Conservation (phyloP, 2,888 invertebrate genomes). For the Congeria kusceri region DNA sequence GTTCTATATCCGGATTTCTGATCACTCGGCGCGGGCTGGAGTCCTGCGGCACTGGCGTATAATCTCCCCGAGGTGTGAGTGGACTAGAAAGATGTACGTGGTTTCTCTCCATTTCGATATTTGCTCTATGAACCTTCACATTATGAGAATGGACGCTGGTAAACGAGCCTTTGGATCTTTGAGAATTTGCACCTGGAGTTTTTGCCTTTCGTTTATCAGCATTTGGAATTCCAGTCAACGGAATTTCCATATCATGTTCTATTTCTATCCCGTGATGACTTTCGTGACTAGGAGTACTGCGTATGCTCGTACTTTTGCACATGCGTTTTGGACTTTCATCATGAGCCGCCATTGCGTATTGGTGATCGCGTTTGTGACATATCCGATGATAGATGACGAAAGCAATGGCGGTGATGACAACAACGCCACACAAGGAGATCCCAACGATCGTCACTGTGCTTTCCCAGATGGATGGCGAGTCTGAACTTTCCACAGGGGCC, state of each 20-base stretch:
- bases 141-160: conserved; percentile 56
- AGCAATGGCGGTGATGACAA: conserved; percentile 74
- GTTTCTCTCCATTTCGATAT: conserved; percentile 67
- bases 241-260: conserved; percentile 78
- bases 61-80: conserved; percentile 69
- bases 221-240: conserved; percentile 70
- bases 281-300: conserved; percentile 68
- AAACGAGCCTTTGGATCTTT: conserved; percentile 73
- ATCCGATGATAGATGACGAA: conserved; percentile 79
- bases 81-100: conserved; percentile 63
- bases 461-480: conserved; percentile 73
- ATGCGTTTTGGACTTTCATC: conserved; percentile 77
- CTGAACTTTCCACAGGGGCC: conserved; percentile 25
- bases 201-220: conserved; percentile 51
- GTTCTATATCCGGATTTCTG: conserved; percentile 66
- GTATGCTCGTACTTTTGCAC: conserved; percentile 73
- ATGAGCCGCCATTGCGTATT: conserved; percentile 77
- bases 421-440: conserved; percentile 79
- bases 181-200: conserved; percentile 66
- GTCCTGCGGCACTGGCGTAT: conserved; percentile 67
- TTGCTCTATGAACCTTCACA: conserved; percentile 66
- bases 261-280: conserved; percentile 72
- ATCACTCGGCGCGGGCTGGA: conserved; percentile 75
- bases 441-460: conserved; percentile 81
- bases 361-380: conserved; percentile 71